Base-by-base conservation (phyloP, 2,797 vertebrate genomes). In the Arnoldichthys spilopterus region DNA sequence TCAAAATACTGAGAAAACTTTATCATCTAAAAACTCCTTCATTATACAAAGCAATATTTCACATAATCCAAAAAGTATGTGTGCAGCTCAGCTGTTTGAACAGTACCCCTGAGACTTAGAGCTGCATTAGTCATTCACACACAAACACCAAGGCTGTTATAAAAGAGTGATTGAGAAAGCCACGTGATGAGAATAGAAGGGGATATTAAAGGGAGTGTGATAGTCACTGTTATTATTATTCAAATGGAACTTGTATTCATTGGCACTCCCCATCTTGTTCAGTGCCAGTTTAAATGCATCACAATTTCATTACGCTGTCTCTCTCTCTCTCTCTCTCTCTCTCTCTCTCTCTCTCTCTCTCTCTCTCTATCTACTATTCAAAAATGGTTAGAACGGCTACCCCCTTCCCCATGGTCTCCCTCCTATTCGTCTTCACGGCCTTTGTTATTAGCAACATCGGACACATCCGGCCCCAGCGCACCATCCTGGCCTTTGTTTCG, bases 361-460 rank as follows among this genome's bases (percentile, higher is more conserved):
- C 58, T 18, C 34, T 37, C 37, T 22, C 12, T 58, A 5, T 72
- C 54, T 45, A 37, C 34, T 8, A 2, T 51, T 49, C 56, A 89
- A 87, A 89, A 75, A 88, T 88, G 88, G 93, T 95, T n/a, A 92
- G 93, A 72, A 94, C 93, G 0, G 94, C 94, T 32, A 95, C 94
- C 0, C 94, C 94, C 0, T 95, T 94, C 80, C 94, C 94, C 28
- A 94, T 95, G 93, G 93, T 94, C 74, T 94, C 93, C 5, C 91
- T 95, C 62, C 93, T 95, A 77, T 93, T 95, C 4, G 93, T 95
- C 81, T 94, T 95, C 89, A 94, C 93, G 0, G 94, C 93, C 83
- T 95, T 95, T 69, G 90, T 95, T 86, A 95, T 95, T 86, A 95
- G 94, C 84, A 95, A 95, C 90, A 93, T 95, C 0, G 94, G 94